phyloP scores from a whole-genome alignment of 2,113 vertebrate species.

The Menidia beryllina region DNA sequence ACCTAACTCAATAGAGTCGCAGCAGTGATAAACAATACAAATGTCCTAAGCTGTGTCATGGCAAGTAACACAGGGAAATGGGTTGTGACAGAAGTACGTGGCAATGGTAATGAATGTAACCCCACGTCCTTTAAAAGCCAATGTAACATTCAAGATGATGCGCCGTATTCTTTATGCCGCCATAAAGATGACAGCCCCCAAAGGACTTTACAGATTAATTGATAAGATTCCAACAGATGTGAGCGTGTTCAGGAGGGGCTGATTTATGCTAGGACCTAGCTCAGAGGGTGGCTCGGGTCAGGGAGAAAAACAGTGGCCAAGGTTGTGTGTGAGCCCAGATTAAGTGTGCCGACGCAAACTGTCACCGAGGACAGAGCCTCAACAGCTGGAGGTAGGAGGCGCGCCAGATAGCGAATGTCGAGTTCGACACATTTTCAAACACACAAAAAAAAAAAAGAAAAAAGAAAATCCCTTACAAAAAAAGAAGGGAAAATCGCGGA shows the following conservation, averaged over 20 bases:
- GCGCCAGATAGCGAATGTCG: conserved; percentile 36
- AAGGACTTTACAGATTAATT: conserved; percentile 66
- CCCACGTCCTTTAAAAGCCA: conserved; percentile 27
- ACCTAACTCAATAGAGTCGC: conserved; percentile 77
- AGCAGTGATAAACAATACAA: conserved; percentile 70
- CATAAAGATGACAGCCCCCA: conserved; percentile 66
- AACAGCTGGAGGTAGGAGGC: conserved; percentile 46
- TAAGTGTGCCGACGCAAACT: conserved; percentile 62
- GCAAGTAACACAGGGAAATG: conserved; percentile 66
- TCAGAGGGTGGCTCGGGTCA: conserved; percentile 58
- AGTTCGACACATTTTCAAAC: conserved; percentile 16
- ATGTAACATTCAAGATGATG: conserved; percentile 45
- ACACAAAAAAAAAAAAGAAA: neutral
- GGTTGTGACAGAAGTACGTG: conserved; percentile 65
- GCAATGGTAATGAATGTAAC: conserved; percentile 46
- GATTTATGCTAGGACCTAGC: conserved; percentile 70
- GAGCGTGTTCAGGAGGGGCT: no score
- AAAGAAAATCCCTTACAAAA: neutral
- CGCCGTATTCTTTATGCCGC: conserved; percentile 60
- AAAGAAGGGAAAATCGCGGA: neutral
- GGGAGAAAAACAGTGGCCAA: conserved; percentile 65
- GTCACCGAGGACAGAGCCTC: conserved; percentile 54
- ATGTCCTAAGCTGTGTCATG: conserved; percentile 70
- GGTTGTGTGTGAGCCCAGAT: conserved; percentile 69
- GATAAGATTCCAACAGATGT: conserved; percentile 60